phyloP scores from a whole-genome alignment of 2,797 vertebrate species.

The Mionectes olivaceus region DNA sequence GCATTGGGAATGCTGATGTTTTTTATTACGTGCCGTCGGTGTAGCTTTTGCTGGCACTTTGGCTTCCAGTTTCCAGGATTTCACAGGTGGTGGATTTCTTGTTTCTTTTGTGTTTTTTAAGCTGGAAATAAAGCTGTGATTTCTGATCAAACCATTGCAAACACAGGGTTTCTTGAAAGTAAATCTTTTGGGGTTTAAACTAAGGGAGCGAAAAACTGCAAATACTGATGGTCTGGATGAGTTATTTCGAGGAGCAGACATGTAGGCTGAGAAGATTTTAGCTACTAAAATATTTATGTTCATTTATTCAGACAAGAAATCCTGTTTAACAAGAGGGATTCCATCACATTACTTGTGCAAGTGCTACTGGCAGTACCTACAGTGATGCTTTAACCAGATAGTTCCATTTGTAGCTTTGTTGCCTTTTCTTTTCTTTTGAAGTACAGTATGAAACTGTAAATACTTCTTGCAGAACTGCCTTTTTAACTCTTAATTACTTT shows the following conservation, averaged over 20 bases:
- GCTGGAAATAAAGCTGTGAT: slow-evolving; percentile 43
- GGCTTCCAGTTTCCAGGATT: slow-evolving; percentile 10
- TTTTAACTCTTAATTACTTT: slow-evolving; percentile 68
- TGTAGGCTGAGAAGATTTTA: background rate
- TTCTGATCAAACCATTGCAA: background rate
- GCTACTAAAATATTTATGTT: background rate
- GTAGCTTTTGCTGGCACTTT: slow-evolving; percentile 38
- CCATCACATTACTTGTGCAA: slow-evolving; percentile 14
- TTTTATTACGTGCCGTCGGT: background rate
- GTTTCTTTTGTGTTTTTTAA: background rate
- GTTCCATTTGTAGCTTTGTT: slow-evolving; percentile 45
- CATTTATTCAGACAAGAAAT: background rate
- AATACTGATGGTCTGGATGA: background rate
- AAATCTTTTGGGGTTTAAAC: background rate
- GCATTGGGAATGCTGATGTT: slow-evolving; percentile 37
- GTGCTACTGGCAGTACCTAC: slow-evolving; percentile 33
- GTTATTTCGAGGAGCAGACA: background rate
- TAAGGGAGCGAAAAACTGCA: background rate
- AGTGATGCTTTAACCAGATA: slow-evolving; percentile 40
- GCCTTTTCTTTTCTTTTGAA: slow-evolving; percentile 29
- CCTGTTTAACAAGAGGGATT: slow-evolving; percentile 4
- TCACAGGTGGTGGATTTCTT: background rate
- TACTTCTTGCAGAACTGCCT: slow-evolving; percentile 62
- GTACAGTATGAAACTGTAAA: slow-evolving; percentile 62
- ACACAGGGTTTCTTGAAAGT: background rate